Evolutionary conservation across 1,140 invertebrate genomes (phyloP).

Genomic region (Aphaenogaster floridana): DNA sequence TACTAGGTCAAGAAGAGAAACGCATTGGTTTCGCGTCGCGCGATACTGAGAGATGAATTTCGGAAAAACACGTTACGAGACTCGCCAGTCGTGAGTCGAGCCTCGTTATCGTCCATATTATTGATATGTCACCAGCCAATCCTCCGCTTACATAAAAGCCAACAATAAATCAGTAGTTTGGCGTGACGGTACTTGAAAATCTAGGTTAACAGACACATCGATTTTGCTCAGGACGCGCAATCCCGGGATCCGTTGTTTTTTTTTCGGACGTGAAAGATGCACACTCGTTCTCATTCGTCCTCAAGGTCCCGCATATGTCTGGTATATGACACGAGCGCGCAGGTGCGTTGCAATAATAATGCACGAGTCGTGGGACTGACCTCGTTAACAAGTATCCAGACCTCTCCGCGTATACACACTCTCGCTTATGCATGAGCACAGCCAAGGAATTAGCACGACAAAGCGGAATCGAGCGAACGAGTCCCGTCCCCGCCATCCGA

Average conservation of each 20-base stretch:
- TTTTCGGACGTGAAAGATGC: constrained; percentile 60
- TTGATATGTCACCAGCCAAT: constrained; percentile 29
- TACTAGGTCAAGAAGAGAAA: constrained; percentile 25
- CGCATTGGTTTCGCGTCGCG: constrained; percentile 10
- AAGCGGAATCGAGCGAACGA: constrained; percentile 64
- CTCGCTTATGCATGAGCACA: constrained; percentile 30
- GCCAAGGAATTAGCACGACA: constrained; percentile 66
- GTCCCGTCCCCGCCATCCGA: constrained; percentile 4
- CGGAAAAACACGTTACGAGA: constrained; percentile 29
- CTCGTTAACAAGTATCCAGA: constrained; percentile 65
- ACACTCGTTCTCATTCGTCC: constrained; percentile 46
- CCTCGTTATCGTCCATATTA: constrained; percentile 49
- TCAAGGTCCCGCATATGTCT: constrained; percentile 45
- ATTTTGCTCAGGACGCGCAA: constrained; percentile 51
- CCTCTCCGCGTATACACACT: constrained; percentile 16
- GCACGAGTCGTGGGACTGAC: constrained; percentile 60
- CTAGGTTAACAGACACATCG: constrained; percentile 70
- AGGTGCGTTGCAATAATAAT: constrained; percentile 68
- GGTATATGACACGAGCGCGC: not conserved
- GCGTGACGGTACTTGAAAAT: constrained; percentile 68
- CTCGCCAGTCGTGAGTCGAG: constrained; percentile 25
- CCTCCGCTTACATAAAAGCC: constrained; percentile 49
- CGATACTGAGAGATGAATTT: constrained; percentile 21
- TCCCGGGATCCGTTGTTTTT: constrained; percentile 18
- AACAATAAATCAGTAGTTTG: constrained; percentile 67